Evolutionary conservation across 2,888 invertebrate species (phyloP).

Genomic region (Leptopilina myrica): DNA sequence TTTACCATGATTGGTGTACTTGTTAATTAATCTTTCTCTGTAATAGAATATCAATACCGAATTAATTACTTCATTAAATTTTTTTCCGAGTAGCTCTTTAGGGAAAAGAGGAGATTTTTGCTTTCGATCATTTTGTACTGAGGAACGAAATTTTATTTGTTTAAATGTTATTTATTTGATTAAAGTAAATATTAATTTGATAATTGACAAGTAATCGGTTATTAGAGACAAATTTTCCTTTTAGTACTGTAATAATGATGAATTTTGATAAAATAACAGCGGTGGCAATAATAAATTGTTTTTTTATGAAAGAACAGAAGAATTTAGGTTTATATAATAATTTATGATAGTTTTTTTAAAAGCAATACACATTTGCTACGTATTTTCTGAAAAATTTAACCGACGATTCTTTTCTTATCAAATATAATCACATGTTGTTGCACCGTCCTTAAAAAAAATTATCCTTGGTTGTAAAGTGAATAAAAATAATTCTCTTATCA

Average conservation of each 20-base stretch:
- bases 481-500: not conserved
- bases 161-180: no score
- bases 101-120: no score
- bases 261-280: no score
- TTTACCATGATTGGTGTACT: not conserved
- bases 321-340: no score
- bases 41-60: not conserved
- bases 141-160: no score
- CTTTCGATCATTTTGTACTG: no score
- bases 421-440: not conserved
- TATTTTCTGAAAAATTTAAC: not conserved
- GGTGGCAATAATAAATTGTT: no score
- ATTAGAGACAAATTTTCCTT: no score
- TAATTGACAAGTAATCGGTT: no score
- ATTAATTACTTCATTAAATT: not conserved
- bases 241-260: no score
- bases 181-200: no score
- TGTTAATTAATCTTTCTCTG: not conserved
- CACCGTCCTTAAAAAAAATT: not conserved
- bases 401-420: not conserved
- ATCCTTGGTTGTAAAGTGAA: not conserved
- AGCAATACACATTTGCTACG: not conserved
- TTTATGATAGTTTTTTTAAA: not conserved
- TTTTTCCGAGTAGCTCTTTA: not conserved
- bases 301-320: no score